A percentile compares a stretch with the other conserved stretches of the same genome.
phyloP scores from a whole-genome alignment of 2,113 vertebrate species.

The Brachypodius melanocephalos region DNA sequence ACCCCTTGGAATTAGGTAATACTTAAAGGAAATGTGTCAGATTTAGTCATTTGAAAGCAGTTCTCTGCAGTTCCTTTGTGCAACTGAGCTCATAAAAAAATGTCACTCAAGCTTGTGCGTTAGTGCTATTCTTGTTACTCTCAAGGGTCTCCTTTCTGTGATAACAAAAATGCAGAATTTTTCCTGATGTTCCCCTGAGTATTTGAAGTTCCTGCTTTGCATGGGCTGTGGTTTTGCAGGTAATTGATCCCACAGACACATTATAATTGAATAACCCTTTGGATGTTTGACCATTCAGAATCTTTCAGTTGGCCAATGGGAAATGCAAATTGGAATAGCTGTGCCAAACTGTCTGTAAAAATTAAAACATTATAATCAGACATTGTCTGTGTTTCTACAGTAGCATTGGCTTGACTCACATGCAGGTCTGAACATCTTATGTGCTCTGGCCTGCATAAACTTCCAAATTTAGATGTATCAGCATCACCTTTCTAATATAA shows the following conservation, averaged over 20 bases:
- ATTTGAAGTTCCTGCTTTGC: background rate
- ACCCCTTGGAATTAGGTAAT: slow-evolving; percentile 1
- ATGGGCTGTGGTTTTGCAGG: background rate
- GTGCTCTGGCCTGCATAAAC: background rate
- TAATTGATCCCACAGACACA: background rate
- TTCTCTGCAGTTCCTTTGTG: slow-evolving; percentile 23
- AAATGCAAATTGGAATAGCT: background rate
- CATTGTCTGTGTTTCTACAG: background rate
- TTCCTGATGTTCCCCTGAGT: background rate
- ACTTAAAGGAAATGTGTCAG: background rate
- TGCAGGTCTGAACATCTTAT: background rate
- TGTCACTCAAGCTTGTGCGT: slow-evolving; percentile 28
- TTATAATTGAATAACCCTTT: background rate
- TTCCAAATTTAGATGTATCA: accelerated
- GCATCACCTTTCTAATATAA: background rate
- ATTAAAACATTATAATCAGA: background rate
- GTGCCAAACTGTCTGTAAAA: background rate
- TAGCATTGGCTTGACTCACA: background rate
- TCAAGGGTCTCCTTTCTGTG: slow-evolving; percentile 9
- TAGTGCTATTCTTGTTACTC: slow-evolving; percentile 35
- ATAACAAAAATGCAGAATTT: background rate
- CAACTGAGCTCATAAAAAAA: slow-evolving; percentile 10
- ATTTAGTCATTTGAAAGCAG: background rate
- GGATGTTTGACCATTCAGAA: background rate
- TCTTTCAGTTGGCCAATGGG: background rate